Conservation (phyloP, 2,113 vertebrate genomes). For the Lathamus discolor region DNA sequence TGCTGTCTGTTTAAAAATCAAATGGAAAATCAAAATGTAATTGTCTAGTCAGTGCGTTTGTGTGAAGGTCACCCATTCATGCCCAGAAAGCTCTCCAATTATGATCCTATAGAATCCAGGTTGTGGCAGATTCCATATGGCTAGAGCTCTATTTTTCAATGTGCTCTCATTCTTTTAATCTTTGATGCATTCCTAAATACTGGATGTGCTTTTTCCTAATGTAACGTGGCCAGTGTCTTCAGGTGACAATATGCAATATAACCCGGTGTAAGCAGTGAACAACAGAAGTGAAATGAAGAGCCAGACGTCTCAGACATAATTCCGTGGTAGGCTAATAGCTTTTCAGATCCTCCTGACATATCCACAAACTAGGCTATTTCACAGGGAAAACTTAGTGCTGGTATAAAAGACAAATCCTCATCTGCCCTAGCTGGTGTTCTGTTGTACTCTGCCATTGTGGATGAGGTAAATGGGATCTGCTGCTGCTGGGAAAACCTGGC, state of each 20-base stretch:
- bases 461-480: not conserved
- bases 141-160: not conserved
- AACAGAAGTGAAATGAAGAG: not conserved
- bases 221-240: not conserved
- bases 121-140: not conserved
- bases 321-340: not conserved
- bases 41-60: rapidly evolving
- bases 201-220: not conserved
- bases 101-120: not conserved
- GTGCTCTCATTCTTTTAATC: not conserved
- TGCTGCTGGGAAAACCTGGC: not conserved
- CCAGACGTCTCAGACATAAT: not conserved
- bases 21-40: not conserved
- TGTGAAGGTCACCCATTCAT: not conserved
- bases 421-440: not conserved
- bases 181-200: not conserved
- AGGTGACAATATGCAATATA: not conserved
- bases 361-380: not conserved
- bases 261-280: not conserved
- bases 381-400: not conserved
- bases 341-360: not conserved
- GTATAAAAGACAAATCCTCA: not conserved
- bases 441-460: not conserved
- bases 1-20: not conserved
- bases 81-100: not conserved